These are phyloP conservation scores for Fragum fragum DNA, from an alignment of 2,888 invertebrate genomes.

Conservation along the genomic window DNA sequence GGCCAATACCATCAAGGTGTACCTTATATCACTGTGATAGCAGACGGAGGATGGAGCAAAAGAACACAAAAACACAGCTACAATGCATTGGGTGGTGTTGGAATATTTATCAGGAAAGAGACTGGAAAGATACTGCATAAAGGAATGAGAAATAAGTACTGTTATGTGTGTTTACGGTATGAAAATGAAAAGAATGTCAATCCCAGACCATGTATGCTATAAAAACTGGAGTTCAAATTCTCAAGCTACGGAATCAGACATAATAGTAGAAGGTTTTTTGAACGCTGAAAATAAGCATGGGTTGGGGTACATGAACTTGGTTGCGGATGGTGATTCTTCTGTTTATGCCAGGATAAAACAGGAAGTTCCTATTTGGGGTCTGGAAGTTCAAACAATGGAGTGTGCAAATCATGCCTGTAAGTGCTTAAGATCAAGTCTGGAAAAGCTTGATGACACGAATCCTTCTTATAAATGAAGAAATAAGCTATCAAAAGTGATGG, in stretches of 20 bases:
- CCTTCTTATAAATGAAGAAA: constrained; percentile 46
- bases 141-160: constrained; percentile 68
- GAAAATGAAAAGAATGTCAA: constrained; percentile 20
- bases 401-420: constrained; percentile 57
- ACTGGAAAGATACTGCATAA: constrained; percentile 63
- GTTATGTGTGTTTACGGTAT: constrained; percentile 49
- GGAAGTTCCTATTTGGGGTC: constrained; percentile 28
- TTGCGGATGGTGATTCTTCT: constrained; percentile 44
- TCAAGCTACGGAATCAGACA: constrained; percentile 58
- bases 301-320: constrained; percentile 26
- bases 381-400: constrained; percentile 42
- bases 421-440: constrained; percentile 39
- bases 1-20: constrained; percentile 50
- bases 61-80: constrained; percentile 63
- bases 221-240: constrained; percentile 55
- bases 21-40: constrained; percentile 62
- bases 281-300: constrained; percentile 50
- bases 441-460: constrained; percentile 42
- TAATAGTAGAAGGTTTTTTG: constrained; percentile 58
- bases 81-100: constrained; percentile 68
- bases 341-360: constrained; percentile 40
- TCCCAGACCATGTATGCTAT: constrained; percentile 49
- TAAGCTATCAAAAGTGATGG: constrained; percentile 30
- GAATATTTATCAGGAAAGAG: constrained; percentile 56
- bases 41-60: constrained; percentile 68